Evolutionary conservation across 2,888 invertebrate genomes (phyloP), one percentile per base, ranked within the genome.

Genomic region (Arrhopalites spinosus): DNA sequence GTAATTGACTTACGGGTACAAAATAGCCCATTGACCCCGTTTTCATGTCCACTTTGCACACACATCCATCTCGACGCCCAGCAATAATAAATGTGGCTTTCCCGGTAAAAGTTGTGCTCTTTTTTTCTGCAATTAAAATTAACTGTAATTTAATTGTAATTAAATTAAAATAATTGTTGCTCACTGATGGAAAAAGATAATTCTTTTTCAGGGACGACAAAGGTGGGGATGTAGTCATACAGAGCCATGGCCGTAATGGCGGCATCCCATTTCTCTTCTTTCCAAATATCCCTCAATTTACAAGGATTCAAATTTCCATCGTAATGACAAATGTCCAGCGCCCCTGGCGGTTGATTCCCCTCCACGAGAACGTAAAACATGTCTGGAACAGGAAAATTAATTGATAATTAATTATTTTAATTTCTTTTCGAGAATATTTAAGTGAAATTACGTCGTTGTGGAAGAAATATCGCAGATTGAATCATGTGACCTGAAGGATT

Each of bases 281-380:
- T 73, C 83, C 83, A 83, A 36, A 74, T 74, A 11, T 80, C 79
- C 15, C 71, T 73, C 20, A 61, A 36, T 69, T 77, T 79, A 56
- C 78, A 80, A 1, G 83, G 83, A 66, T 83, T 82, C 29, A 72
- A 30, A 1, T 77, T 76, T 2, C 77, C 76, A 45, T 83, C 81
- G 71, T 69, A 81, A 29, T 79, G 45, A 27, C 78, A 78, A 17
- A 83, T 75, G 74, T 81, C 80, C 13, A 80, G 45, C 7, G 47
- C 11, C 1, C 59, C 70, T 3, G 1, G 27, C 25, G 53, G 61
- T 2, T n/a, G 25, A 0, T n/a, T 27, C 20, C 47, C 64, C 27
- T 76, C 73, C 20, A 27, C 73, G 1, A 76, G 73, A n/a, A 67
- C 45, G 53, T 73, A 69, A n/a, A 77, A 30, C 29, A 56, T 59